phyloP scores from a whole-genome alignment of 2,113 vertebrate genomes.

The Cyprinus carpio region DNA sequence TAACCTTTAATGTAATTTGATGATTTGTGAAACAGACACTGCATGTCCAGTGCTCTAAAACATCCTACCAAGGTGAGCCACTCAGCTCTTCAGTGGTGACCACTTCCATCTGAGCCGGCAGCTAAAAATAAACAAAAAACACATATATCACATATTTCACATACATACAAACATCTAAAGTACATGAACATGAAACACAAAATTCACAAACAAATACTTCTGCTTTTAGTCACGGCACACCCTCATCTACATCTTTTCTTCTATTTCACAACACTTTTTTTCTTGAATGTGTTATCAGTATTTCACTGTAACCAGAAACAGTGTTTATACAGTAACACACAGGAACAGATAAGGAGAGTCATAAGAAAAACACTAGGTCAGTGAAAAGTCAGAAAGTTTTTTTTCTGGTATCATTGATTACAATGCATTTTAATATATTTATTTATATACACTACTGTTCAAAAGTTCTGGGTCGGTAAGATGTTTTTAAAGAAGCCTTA shows the following conservation, averaged over 20 bases:
- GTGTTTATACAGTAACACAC: constrained; percentile 4
- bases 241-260: not conserved
- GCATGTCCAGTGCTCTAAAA: not conserved
- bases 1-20: constrained; percentile 7
- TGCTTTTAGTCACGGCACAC: not conserved
- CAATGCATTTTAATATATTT: not conserved
- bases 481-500: not conserved
- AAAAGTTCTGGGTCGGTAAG: not conserved
- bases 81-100: constrained; percentile 88
- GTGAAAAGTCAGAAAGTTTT: not conserved
- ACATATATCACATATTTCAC: not conserved
- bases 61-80: constrained; percentile 87
- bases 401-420: not conserved
- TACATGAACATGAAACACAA: not conserved
- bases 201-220: not conserved
- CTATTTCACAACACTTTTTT: not conserved
- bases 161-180: not conserved
- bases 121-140: constrained; percentile 56
- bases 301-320: not conserved
- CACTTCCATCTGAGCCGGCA: constrained; percentile 87
- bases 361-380: not conserved
- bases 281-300: not conserved
- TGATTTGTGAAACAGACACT: not conserved
- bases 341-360: not conserved
- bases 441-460: not conserved